Base-by-base conservation (phyloP, 2,797 vertebrate species). In the Petrocephalus sullivani region DNA sequence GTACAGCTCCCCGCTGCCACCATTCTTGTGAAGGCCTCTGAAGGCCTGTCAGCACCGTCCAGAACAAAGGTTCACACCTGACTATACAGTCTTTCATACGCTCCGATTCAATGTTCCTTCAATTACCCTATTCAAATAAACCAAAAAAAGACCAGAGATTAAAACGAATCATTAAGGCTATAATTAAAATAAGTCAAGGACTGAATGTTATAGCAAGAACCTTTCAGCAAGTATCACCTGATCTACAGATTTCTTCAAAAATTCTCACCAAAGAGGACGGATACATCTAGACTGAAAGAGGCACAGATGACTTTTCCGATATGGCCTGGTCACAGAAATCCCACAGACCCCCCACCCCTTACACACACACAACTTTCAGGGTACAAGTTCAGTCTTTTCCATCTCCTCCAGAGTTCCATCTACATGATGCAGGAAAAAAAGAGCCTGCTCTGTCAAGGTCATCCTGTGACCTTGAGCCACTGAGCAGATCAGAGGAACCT, bases 221-320 rank as follows among this genome's bases (percentile, higher is more conserved):
- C 71, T 78, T 78, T 46, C 71, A 78, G 71, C 71, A 78, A 78
- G 71, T 78, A 78, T 78, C 37, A 19, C 37, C 71, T 78, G 71
- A 78, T 78, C 37, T 9, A 78, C 71, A 78, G 37, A 78, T 78
- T n/a, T 71, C 1, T 14, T 71, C 64, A 33, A 71, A 71, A 33
- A 71, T 71, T 71, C 28, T 16, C 28, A 37, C 64, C 71, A 78
- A n/a, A 78, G 3, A 46, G 6, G 16, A 46, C 71, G 46, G 19
- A 78, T 19, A 19, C 67, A 75, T 78, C 37, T 78, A 41, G 5
- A 46, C 6, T 78, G 23, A 19, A 19, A 78, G 71, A 78, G 71
- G 71, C 71, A 78, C 71, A n/a, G 71, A 78, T 46, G 14, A 7
- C 71, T n/a, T 78, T 78, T 37, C 71, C n/a, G 71, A 78, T 46